Percentiles rank a stretch among this genome's conserved stretches.
phyloP scores from a whole-genome alignment of 2,113 vertebrate species.

The Pseudorhombus dupliciocellatus region DNA sequence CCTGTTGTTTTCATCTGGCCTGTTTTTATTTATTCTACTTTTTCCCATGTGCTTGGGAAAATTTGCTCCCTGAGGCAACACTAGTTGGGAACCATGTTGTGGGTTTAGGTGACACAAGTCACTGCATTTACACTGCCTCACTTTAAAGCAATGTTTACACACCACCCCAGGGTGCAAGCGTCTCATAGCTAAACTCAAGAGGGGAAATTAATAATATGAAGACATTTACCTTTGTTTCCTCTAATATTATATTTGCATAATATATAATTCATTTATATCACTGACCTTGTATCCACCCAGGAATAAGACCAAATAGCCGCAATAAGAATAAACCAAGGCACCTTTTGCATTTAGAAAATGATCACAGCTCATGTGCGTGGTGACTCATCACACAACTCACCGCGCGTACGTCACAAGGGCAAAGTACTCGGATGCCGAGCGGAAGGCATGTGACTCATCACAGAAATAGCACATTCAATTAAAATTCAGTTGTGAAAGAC shows the following conservation, averaged over 20 bases:
- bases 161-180: neutral
- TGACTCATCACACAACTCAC: constrained; percentile 71
- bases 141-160: neutral
- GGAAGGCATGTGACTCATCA: constrained; percentile 65
- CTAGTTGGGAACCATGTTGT: neutral
- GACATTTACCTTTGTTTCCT: too few species aligned
- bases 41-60: neutral
- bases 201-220: too few species aligned
- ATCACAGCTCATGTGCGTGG: constrained; percentile 40
- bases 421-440: constrained; percentile 42
- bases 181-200: neutral
- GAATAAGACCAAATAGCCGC: constrained; percentile 3
- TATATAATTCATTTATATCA: too few species aligned
- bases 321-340: constrained; percentile 9
- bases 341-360: constrained; percentile 46
- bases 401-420: constrained; percentile 70
- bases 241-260: too few species aligned
- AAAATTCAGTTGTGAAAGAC: constrained; percentile 63
- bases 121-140: neutral
- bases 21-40: neutral
- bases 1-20: neutral
- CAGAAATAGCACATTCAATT: constrained; percentile 67
- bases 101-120: neutral
- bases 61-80: neutral
- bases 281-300: neutral